These are phyloP conservation scores for Tenualosa thibaudeaui DNA, from an alignment of 2,797 vertebrate genomes.

Conservation along the genomic window DNA sequence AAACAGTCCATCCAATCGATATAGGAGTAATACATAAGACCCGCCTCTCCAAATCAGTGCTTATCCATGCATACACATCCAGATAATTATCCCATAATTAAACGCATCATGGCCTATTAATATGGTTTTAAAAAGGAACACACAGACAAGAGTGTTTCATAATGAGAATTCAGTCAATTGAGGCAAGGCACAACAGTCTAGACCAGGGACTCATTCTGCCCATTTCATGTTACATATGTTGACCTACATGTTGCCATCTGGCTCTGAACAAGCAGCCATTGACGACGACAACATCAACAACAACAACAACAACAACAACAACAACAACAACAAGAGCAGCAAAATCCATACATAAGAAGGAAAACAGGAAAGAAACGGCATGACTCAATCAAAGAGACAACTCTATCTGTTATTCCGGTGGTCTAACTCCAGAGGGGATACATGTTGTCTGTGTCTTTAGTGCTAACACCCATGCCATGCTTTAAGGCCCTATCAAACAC, in stretches of 20 bases:
- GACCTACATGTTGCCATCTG: too few species aligned
- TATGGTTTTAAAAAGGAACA: slow-evolving; percentile 50
- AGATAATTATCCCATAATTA: slow-evolving; percentile 76
- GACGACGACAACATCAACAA: slow-evolving; percentile 26
- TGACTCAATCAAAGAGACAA: slow-evolving; percentile 11
- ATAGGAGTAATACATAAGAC: slow-evolving; percentile 48
- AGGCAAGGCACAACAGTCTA: too few species aligned
- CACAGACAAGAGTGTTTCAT: too few species aligned
- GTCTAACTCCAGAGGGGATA: neutral
- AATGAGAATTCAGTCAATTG: too few species aligned
- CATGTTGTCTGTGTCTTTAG: neutral
- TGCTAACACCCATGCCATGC: neutral
- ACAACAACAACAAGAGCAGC: slow-evolving; percentile 57
- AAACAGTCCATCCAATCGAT: slow-evolving; percentile 25
- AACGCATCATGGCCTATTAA: slow-evolving; percentile 71
- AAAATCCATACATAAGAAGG: slow-evolving; percentile 33
- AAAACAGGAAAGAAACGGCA: neutral
- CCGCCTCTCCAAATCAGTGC: slow-evolving; percentile 56
- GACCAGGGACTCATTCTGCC: too few species aligned
- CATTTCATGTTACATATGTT: too few species aligned
- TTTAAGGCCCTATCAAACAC: slow-evolving; percentile 12
- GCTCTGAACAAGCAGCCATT: too few species aligned
- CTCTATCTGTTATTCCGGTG: neutral
- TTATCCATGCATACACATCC: slow-evolving; percentile 66
- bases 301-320: slow-evolving; percentile 47